A percentile compares a stretch with the other conserved stretches of the same genome.
phyloP scores from a whole-genome alignment of 2,797 vertebrate genomes.

The Cryptoblepharus egeriae region DNA sequence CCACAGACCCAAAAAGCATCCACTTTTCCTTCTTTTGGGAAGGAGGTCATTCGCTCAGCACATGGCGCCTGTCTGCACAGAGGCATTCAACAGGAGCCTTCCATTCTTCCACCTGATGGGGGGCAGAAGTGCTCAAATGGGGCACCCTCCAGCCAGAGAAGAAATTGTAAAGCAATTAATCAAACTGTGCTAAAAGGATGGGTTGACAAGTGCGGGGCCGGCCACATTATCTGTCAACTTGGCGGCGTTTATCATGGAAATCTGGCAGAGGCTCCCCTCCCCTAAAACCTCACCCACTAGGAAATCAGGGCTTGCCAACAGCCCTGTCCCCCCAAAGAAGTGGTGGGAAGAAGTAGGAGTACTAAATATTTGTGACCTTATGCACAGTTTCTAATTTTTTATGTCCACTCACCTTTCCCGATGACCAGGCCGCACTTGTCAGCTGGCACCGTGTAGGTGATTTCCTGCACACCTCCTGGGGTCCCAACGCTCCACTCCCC shows the following conservation, averaged over 20 bases:
- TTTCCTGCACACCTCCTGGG: conserved; percentile 90
- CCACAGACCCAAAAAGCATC: conserved; percentile 61
- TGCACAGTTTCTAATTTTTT: no score
- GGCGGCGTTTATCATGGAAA: conserved; percentile 95
- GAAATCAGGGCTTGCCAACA: conserved; percentile 52
- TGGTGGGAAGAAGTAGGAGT: no score
- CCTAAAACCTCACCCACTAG: conserved; percentile 54
- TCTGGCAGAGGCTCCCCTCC: conserved; percentile 75
- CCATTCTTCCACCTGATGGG: conserved; percentile 79
- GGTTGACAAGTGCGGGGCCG: conserved; percentile 89
- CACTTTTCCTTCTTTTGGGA: conserved; percentile 55
- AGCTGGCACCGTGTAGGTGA: conserved; percentile 95
- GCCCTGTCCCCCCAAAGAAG: neutral
- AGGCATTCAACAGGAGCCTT: conserved; percentile 69
- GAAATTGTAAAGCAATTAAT: conserved; percentile 99
- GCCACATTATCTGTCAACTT: conserved; percentile 83
- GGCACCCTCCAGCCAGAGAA: conserved; percentile 79
- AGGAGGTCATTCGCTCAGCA: conserved; percentile 83
- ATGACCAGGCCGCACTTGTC: conserved; percentile 98
- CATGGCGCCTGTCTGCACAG: conserved; percentile 80
- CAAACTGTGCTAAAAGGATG: conserved; percentile 86
- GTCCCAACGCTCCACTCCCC: conserved; percentile 87
- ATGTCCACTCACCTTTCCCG: conserved; percentile 92
- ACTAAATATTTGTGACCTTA: no score
- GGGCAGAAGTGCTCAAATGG: conserved; percentile 71